Conservation (phyloP, 2,888 invertebrate species). For the Priapulus caudatus region DNA sequence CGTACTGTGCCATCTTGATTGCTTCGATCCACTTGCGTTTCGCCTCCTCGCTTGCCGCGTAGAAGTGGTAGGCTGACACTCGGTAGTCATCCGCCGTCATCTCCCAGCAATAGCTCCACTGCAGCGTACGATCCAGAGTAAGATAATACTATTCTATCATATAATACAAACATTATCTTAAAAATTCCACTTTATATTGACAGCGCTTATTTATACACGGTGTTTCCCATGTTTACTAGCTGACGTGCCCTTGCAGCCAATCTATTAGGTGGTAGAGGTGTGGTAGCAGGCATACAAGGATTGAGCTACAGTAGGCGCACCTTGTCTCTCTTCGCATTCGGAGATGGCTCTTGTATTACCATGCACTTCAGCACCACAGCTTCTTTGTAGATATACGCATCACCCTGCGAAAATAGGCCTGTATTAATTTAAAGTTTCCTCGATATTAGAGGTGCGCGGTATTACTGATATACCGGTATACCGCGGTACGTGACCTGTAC, state of each 20-base stretch:
- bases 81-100: slow-evolving; percentile 58
- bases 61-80: slow-evolving; percentile 76
- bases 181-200: too few species aligned
- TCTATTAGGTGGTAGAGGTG: too few species aligned
- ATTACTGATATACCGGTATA: too few species aligned
- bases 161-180: too few species aligned
- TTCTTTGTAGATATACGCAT: slow-evolving; percentile 80
- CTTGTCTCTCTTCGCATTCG: slow-evolving; percentile 7
- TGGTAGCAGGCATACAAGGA: too few species aligned
- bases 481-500: too few species aligned
- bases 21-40: slow-evolving; percentile 85
- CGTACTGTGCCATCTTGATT: slow-evolving; percentile 75
- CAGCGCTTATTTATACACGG: too few species aligned
- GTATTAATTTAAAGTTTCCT: too few species aligned
- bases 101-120: slow-evolving; percentile 69
- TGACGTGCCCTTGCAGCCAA: too few species aligned
- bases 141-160: slow-evolving; percentile 8
- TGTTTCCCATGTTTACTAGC: too few species aligned
- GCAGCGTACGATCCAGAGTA: slow-evolving; percentile 22
- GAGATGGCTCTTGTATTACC: slow-evolving; percentile 60
- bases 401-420: slow-evolving; percentile 52
- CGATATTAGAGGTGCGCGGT: too few species aligned
- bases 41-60: slow-evolving; percentile 73
- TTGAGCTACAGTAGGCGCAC: too few species aligned
- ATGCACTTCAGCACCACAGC: slow-evolving; percentile 72